Conservation (phyloP, 2,888 invertebrate species). For the Aporophyla lueneburgensis region DNA sequence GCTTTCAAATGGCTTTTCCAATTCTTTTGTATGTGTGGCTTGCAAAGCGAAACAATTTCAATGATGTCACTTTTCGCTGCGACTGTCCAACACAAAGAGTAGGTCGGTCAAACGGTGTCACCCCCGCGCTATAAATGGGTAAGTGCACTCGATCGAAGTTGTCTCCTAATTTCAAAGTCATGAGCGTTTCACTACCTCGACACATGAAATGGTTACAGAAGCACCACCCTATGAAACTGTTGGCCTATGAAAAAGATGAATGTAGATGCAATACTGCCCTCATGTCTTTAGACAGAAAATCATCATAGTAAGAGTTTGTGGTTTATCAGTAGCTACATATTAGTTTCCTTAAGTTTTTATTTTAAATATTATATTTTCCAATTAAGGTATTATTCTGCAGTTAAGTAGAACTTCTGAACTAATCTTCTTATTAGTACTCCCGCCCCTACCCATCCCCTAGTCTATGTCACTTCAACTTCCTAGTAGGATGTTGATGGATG, state of each 20-base stretch:
- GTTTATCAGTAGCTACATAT: not conserved
- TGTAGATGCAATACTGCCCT: not conserved
- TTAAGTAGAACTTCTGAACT: constrained; percentile 25
- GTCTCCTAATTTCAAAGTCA: constrained; percentile 85
- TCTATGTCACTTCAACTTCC: constrained; percentile 37
- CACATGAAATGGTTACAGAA: constrained; percentile 41
- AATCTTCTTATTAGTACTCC: not conserved
- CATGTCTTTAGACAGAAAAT: not conserved
- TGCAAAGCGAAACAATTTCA: constrained; percentile 7
- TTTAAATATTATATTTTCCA: not conserved
- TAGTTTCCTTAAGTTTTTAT: not conserved
- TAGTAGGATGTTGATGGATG: constrained; percentile 55
- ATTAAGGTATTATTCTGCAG: not conserved
- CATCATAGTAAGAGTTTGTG: not conserved
- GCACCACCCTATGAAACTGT: constrained; percentile 22
- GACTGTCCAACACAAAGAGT: constrained; percentile 53
- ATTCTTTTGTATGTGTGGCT: constrained; percentile 14
- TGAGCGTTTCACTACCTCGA: constrained; percentile 75
- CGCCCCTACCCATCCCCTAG: constrained; percentile 31
- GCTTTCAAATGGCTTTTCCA: constrained; percentile 17
- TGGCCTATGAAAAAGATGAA: not conserved
- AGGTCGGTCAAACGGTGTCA: constrained; percentile 71
- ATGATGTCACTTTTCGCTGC: constrained; percentile 36
- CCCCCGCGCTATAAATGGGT: constrained; percentile 74
- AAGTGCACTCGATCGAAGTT: constrained; percentile 79